Conservation (phyloP, 2,888 invertebrate species). For the Liodrosophila aerea region DNA sequence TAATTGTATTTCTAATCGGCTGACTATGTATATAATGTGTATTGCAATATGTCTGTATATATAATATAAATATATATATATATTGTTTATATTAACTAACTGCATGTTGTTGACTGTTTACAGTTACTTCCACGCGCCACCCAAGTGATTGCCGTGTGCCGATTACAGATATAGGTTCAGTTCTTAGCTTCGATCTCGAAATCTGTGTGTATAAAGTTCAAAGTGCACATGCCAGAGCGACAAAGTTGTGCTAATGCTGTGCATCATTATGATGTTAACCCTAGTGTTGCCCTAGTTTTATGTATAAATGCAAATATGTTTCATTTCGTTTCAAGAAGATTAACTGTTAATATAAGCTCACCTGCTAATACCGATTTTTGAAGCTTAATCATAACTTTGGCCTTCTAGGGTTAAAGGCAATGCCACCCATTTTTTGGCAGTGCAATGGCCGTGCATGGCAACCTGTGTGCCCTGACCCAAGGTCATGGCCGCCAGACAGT, state of each 20-base stretch:
- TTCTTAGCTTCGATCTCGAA: constrained; percentile 29
- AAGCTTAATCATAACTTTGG: constrained; percentile 5
- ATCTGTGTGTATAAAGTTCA: constrained; percentile 24
- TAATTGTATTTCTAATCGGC: constrained; percentile 57
- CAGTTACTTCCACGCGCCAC: constrained; percentile 54
- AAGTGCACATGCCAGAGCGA: constrained; percentile 29
- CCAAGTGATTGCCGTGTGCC: constrained; percentile 66
- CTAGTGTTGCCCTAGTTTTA: no score
- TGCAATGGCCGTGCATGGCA: constrained; percentile 39
- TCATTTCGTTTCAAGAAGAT: no score
- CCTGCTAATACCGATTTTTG: no score
- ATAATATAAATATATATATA: constrained; percentile 7
- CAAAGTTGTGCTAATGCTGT: no score
- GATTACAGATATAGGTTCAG: constrained; percentile 43
- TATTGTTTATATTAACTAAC: neutral
- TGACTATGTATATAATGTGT: constrained; percentile 1
- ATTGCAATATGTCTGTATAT: neutral
- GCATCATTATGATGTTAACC: neutral
- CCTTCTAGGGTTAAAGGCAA: neutral
- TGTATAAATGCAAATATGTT: no score
- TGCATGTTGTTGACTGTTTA: constrained; percentile 44
- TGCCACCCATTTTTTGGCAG: constrained; percentile 16
- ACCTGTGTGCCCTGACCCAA: constrained; percentile 25
- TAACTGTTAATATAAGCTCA: no score
- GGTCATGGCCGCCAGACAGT: constrained; percentile 48